Evolutionary conservation across 2,113 vertebrate species (phyloP).

Genomic region (Myxocyprinus asiaticus): DNA sequence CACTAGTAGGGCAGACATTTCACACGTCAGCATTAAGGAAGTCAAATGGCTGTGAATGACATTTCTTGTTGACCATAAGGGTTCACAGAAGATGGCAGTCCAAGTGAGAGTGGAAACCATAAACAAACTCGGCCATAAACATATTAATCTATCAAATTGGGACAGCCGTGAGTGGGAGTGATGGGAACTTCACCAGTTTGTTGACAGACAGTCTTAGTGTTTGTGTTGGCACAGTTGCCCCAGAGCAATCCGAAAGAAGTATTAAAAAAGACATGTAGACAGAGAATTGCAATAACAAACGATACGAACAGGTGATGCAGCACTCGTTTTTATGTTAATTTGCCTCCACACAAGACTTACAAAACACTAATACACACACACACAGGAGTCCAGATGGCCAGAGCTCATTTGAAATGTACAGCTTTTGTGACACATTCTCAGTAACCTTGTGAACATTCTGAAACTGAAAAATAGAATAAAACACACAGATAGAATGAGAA

Average conservation of each 20-base stretch:
- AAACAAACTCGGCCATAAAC: not conserved
- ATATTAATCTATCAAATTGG: not conserved
- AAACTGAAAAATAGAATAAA: not conserved
- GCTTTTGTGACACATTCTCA: constrained; percentile 26
- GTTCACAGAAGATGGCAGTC: too few relatives aligned
- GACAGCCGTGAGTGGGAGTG: constrained; percentile 13
- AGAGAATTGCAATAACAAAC: too few relatives aligned
- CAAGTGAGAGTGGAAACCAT: too few relatives aligned
- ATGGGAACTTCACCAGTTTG: constrained; percentile 15
- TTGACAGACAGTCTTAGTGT: constrained; percentile 25
- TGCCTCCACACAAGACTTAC: not conserved
- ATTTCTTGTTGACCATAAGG: too few relatives aligned
- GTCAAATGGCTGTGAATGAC: too few relatives aligned
- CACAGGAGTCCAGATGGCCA: constrained; percentile 11
- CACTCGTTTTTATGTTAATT: constrained; percentile 1
- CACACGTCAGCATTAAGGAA: too few relatives aligned
- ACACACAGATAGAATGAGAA: not conserved
- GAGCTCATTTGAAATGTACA: constrained; percentile 23
- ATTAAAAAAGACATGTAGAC: constrained; percentile 24
- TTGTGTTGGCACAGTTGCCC: constrained; percentile 2
- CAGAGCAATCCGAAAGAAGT: not conserved
- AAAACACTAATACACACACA: not conserved
- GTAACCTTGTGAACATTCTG: too few relatives aligned
- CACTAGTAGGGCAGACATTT: too few relatives aligned
- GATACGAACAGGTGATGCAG: too few relatives aligned